Conservation (phyloP, 2,113 vertebrate species). For the Brachyistius frenatus region DNA sequence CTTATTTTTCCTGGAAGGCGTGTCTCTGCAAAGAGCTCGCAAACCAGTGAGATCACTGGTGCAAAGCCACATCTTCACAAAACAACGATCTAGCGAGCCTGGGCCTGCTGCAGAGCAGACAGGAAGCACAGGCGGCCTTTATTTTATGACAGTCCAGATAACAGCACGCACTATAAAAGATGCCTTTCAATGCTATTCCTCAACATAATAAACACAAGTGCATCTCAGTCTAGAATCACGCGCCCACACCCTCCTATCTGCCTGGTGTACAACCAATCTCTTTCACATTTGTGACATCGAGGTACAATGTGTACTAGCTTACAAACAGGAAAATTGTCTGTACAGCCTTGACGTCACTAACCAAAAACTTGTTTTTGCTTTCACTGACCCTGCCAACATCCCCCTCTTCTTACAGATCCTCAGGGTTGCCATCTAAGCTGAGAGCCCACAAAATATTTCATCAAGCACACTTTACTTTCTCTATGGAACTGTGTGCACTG, state of each 20-base stretch:
- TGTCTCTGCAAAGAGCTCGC: constrained; percentile 41
- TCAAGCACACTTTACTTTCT: not conserved
- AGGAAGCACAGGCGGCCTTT: constrained; percentile 39
- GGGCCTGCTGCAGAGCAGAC: constrained; percentile 50
- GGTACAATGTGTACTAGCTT: constrained; percentile 10
- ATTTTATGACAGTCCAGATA: constrained; percentile 30
- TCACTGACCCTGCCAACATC: constrained; percentile 24
- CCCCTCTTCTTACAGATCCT: constrained; percentile 21
- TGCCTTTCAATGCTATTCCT: constrained; percentile 18
- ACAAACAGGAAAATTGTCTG: constrained; percentile 15
- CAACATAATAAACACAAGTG: constrained; percentile 4
- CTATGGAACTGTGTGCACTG: not conserved
- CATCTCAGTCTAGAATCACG: not conserved
- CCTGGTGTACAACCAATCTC: not conserved
- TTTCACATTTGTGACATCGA: not conserved
- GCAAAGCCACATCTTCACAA: constrained; percentile 34
- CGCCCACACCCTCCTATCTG: not conserved
- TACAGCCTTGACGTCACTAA: not conserved
- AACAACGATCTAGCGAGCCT: constrained; percentile 42
- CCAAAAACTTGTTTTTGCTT: not conserved
- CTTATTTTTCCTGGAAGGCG: constrained; percentile 56
- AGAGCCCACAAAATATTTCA: not conserved
- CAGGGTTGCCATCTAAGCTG: not conserved
- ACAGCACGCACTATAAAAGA: constrained; percentile 8
- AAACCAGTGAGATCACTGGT: constrained; percentile 56